Base-by-base conservation (phyloP, 1,140 invertebrate genomes). In the Drosophila busckii region DNA sequence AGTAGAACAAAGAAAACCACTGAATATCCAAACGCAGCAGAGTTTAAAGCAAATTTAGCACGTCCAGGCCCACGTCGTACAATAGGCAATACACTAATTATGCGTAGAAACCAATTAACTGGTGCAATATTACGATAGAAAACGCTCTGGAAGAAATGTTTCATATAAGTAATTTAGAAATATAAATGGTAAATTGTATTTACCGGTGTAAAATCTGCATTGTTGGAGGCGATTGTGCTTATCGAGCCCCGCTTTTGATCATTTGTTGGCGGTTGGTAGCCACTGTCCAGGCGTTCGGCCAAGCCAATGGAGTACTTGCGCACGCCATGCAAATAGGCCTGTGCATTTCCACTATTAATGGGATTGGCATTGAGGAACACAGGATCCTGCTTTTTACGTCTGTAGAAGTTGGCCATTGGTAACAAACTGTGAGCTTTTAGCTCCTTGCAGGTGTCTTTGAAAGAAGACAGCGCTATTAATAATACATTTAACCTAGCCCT, bases 71-170 rank as follows among this genome's bases (percentile, higher is more conserved):
- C 84, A 2, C 83, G 65, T 26, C 88, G 85, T 3, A 88, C 89
- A 13, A 92, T 87, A 3, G 92, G 92, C 31, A 92, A 83, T 1
- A 90, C 89, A 4, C 91, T 91, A 84, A 92, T 88, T 8, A 89
- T 52, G 26, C 89, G 87, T 9, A 92, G 48, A 20, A 92, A 75
- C 38, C 86, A 87, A 46, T 91, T 89, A 1, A 92, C 89, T 1
- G 91, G 91, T 23, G 89, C 89, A 25, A 92, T 89, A 31, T 88
- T 89, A 40, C 90, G 89, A 62, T 90, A 92, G 23, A 92, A 86
- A 22, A 91, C 88, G 62, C 90, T 90, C 67, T 87, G 12, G 1
- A 29, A 46, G 26, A 38, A 25, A 22, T 13, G 5, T 3, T 31
- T 59, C 9, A 7, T 19, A 6, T 2, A 13, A 3, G 2, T 26